Base-by-base conservation (phyloP, 2,797 vertebrate genomes). In the Okamejei kenojei region DNA sequence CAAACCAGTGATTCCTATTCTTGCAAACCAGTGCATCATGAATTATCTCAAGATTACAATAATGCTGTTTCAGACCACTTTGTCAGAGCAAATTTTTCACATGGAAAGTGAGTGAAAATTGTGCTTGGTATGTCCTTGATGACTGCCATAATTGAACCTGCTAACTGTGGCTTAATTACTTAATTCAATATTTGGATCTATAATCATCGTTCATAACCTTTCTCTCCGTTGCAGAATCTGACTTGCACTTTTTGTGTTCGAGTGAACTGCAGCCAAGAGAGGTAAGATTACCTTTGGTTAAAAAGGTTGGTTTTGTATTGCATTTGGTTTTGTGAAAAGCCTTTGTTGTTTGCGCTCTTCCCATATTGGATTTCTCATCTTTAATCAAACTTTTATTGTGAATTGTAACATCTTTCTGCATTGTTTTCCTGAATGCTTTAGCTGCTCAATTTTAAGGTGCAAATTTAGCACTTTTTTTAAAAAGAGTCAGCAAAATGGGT, bases 181-280 rank as follows among this genome's bases (percentile, higher is more conserved):
- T 32, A 7, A 26, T 77, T 77, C n/a, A 77, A 77, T 77, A 77
- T n/a, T n/a, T 32, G 29, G 23, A 76, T 29, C 74, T 76, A 76
- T 76, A n/a, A 45, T 76, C 7, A n/a, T n/a, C 5, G 5, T 80
- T 21, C 9, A 7, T 19, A 10, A 78, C 77, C 35, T 29, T 45
- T 45, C 45, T 29, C 94, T 86, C 95, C 68, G 95, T 93, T 94
- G 93, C 95, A 98, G 98, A 95, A 93, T 94, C 94, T 93, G 93
- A 96, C 68, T 94, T 96, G 94, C 95, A 97, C 58, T 94, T 95
- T 93, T 95, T 96, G 94, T 96, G 97, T 94, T 93, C 96, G 94
- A 96, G 93, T 10, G 95, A 98, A 92, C 95, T 96, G 94, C 95
- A 97, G 77, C 95, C 96, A 82, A 96, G 95, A 94, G 97, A 98